Evolutionary conservation across 2,888 invertebrate species (phyloP).

Genomic region (Lagria hirta): DNA sequence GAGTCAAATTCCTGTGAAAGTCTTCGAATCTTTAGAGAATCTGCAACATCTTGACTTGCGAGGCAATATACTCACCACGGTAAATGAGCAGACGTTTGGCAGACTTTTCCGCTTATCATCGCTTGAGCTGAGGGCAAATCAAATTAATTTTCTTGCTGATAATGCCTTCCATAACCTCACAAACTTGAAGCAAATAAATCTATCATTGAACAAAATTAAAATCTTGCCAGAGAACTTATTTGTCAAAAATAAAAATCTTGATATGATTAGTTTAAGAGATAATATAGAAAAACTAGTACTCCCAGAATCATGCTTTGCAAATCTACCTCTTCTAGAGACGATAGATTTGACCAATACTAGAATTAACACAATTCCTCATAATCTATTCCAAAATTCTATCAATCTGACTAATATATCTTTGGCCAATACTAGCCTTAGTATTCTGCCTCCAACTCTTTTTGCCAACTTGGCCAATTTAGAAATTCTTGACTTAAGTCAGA

Average conservation of each 20-base stretch:
- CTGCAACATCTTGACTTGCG: constrained; percentile 38
- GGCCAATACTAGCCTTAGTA: neutral
- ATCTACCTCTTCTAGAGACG: constrained; percentile 1
- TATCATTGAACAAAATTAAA: constrained; percentile 61
- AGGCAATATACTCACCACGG: constrained; percentile 52
- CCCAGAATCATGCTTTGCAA: constrained; percentile 5
- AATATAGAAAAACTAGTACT: constrained; percentile 39
- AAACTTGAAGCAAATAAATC: constrained; percentile 65
- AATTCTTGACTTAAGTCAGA: neutral
- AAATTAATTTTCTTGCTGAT: constrained; percentile 24
- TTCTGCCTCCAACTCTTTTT: neutral
- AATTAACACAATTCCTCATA: constrained; percentile 59
- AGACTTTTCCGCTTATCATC: constrained; percentile 63
- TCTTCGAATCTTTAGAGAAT: constrained; percentile 53
- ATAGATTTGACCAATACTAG: constrained; percentile 70
- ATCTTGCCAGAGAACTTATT: constrained; percentile 1
- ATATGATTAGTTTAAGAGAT: constrained; percentile 1
- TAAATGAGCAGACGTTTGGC: constrained; percentile 61
- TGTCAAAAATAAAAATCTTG: constrained; percentile 3
- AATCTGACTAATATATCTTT: constrained; percentile 7
- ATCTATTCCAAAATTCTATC: constrained; percentile 25
- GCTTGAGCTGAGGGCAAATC: constrained; percentile 60
- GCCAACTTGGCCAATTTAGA: constrained; percentile 1
- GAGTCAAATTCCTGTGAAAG: constrained; percentile 1
- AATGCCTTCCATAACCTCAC: constrained; percentile 57